Evolutionary conservation across 1,140 invertebrate species (phyloP).

Genomic region (Eriosoma lanigerum): DNA sequence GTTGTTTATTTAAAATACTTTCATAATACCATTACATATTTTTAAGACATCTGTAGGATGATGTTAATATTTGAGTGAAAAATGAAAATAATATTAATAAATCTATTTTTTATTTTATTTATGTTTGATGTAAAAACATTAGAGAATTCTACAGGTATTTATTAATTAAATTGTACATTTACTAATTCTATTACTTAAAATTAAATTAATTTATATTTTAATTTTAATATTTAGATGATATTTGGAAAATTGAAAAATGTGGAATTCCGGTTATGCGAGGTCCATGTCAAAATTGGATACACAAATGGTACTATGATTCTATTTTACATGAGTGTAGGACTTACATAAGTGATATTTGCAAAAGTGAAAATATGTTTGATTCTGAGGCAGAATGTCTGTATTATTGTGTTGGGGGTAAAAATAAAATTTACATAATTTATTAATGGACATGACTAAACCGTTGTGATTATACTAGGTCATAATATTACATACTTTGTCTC

Average conservation of each 20-base stretch:
- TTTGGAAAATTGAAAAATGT: constrained; percentile 29
- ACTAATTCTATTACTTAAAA: neutral
- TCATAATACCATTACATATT: neutral
- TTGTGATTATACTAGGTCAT: neutral
- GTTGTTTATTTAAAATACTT: constrained; percentile 21
- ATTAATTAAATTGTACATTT: neutral
- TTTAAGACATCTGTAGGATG: neutral
- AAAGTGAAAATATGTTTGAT: constrained; percentile 78
- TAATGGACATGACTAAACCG: neutral
- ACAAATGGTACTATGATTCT: constrained; percentile 74
- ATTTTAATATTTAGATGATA: neutral
- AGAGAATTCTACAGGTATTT: constrained; percentile 24
- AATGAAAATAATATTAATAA: constrained; percentile 15
- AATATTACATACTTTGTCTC: neutral
- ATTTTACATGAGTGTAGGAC: constrained; percentile 66
- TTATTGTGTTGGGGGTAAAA: constrained; percentile 64
- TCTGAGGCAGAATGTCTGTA: constrained; percentile 71
- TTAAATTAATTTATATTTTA: neutral
- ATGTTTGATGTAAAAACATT: neutral
- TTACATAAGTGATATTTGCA: constrained; percentile 78
- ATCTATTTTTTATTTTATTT: neutral
- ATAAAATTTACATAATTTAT: constrained; percentile 55
- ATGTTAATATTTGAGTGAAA: constrained; percentile 19
- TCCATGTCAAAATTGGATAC: constrained; percentile 67
- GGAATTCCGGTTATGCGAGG: constrained; percentile 53